These are phyloP conservation scores for Phlogophora meticulosa DNA, from an alignment of 2,888 invertebrate species.

Conservation along the genomic window DNA sequence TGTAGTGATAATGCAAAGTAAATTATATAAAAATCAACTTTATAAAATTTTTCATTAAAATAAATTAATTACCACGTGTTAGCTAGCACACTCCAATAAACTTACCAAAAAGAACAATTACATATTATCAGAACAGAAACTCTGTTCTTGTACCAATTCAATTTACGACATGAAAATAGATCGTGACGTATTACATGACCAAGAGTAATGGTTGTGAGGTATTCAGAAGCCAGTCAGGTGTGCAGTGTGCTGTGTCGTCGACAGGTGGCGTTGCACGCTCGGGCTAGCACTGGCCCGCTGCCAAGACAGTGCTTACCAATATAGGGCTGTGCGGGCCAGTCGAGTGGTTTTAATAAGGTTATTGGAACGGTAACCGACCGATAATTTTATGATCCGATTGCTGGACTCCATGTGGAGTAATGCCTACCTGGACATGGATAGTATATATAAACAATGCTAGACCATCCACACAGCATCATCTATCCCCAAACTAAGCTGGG, in stretches of 20 bases:
- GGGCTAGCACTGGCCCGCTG: conserved; percentile 45
- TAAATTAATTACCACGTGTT: too few relatives aligned
- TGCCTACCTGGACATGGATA: not conserved
- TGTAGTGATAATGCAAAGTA: too few relatives aligned
- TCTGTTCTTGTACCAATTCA: conserved; percentile 5
- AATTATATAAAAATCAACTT: too few relatives aligned
- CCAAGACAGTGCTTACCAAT: conserved; percentile 41
- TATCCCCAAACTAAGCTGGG: too few relatives aligned
- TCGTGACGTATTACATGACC: conserved; percentile 1
- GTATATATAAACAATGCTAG: too few relatives aligned
- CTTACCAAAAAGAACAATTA: too few relatives aligned
- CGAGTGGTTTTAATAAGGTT: conserved; percentile 34
- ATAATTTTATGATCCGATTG: conserved; percentile 2
- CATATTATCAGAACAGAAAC: too few relatives aligned
- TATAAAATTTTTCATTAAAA: too few relatives aligned
- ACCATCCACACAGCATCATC: too few relatives aligned
- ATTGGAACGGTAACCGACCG: conserved; percentile 16
- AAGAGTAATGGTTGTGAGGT: conserved; percentile 15
- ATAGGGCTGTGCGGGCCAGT: conserved; percentile 43
- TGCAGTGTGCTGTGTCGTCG: conserved; percentile 21
- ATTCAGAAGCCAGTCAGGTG: conserved; percentile 33
- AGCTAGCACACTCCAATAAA: too few relatives aligned
- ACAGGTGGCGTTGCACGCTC: conserved; percentile 49
- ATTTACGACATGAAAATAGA: conserved; percentile 9
- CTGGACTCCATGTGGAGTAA: conserved; percentile 7